Conservation (phyloP, 2,113 vertebrate species). For the Thryonomys swinderianus region DNA sequence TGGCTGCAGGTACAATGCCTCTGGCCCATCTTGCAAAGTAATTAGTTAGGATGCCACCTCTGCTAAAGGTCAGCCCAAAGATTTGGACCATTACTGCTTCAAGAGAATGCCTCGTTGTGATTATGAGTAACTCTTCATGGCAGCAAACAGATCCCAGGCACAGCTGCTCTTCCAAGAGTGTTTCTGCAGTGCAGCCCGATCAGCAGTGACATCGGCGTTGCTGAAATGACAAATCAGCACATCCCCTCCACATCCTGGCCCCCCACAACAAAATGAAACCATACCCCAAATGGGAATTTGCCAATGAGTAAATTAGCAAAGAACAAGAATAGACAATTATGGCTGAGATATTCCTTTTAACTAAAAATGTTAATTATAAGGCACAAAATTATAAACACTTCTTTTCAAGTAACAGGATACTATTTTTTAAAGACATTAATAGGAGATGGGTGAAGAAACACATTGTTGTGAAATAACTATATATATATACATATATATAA, state of each 20-base stretch:
- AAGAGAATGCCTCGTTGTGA: background rate
- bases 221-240: conserved; percentile 8
- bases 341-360: conserved; percentile 13
- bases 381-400: conserved; percentile 3
- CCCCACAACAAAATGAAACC: background rate
- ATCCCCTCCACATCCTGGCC: background rate
- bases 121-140: background rate
- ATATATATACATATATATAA: background rate
- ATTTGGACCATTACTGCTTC: background rate
- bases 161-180: background rate
- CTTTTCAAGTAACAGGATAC: conserved; percentile 8
- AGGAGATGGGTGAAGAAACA: background rate
- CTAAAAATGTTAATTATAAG: background rate
- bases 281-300: conserved; percentile 19
- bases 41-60: background rate
- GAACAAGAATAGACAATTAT: conserved; percentile 1
- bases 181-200: background rate
- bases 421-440: background rate
- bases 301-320: conserved; percentile 29
- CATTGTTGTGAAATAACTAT: background rate
- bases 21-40: background rate
- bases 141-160: background rate
- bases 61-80: background rate
- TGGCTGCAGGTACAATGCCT: background rate
- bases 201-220: conserved; percentile 2